Percentiles rank a stretch among this genome's conserved stretches.
Conservation (phyloP, 2,888 invertebrate genomes). For the Phaonia tiefii region DNA sequence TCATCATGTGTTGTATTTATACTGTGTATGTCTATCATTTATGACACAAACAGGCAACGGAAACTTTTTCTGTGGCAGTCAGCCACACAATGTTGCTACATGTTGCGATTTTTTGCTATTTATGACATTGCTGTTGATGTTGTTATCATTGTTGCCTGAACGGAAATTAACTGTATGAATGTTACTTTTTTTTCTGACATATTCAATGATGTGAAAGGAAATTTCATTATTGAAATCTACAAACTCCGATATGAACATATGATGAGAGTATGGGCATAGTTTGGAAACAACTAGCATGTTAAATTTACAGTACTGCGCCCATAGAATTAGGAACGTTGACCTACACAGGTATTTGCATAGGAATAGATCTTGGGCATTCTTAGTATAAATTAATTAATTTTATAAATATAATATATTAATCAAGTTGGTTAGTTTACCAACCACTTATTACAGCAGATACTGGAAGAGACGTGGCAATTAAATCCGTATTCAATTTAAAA, state of each 20-base stretch:
- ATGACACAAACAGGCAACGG: constrained; percentile 19
- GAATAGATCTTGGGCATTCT: too few species aligned
- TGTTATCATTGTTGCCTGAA: not conserved
- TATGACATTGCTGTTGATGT: constrained; percentile 37
- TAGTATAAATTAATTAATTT: too few species aligned
- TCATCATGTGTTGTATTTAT: not conserved
- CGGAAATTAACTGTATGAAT: constrained; percentile 66
- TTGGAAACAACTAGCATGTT: too few species aligned
- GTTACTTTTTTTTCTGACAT: constrained; percentile 60
- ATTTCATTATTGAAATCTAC: constrained; percentile 57
- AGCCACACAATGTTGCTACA: constrained; percentile 45
- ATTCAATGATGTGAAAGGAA: constrained; percentile 60
- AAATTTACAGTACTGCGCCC: too few species aligned
- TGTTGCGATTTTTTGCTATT: constrained; percentile 3
- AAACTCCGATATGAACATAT: not conserved
- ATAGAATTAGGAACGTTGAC: too few species aligned
- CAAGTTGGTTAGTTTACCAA: too few species aligned
- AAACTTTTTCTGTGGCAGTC: constrained; percentile 12
- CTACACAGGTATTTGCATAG: too few species aligned
- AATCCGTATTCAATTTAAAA: too few species aligned
- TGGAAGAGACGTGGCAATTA: too few species aligned
- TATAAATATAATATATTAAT: too few species aligned
- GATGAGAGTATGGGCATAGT: too few species aligned
- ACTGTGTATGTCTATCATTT: not conserved
- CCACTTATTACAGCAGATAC: too few species aligned